Percentiles rank a stretch among this genome's conserved stretches.
phyloP scores from a whole-genome alignment of 2,797 vertebrate species.

The Dermochelys coriacea region DNA sequence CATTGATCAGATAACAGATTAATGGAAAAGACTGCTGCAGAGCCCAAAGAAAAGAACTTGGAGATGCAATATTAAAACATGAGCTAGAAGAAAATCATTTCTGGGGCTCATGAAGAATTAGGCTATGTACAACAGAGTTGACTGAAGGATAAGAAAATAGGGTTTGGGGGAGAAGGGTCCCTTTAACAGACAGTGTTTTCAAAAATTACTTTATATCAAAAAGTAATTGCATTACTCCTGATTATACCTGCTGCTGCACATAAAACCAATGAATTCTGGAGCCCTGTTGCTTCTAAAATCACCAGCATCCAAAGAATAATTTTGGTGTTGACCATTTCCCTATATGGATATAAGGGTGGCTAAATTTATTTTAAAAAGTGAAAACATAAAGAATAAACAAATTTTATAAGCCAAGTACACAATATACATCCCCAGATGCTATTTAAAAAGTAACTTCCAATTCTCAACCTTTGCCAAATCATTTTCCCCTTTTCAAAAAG shows the following conservation, averaged over 20 bases:
- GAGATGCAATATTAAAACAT: neutral
- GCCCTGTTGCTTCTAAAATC: neutral
- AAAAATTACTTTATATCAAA: neutral
- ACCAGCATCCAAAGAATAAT: neutral
- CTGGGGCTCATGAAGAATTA: neutral
- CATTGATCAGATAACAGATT: neutral
- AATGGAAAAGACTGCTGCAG: neutral
- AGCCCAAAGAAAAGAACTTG: neutral
- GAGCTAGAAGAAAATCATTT: neutral
- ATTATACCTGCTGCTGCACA: neutral
- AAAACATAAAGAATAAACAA: neutral
- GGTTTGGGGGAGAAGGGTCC: neutral
- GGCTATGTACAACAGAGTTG: neutral
- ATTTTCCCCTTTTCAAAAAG: conserved; percentile 33
- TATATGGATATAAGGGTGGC: neutral
- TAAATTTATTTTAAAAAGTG: neutral
- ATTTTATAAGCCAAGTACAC: conserved; percentile 14
- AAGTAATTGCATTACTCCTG: neutral
- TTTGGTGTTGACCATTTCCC: neutral
- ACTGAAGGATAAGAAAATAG: neutral
- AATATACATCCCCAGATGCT: conserved; percentile 23
- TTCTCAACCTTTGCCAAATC: conserved; percentile 33
- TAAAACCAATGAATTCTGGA: neutral
- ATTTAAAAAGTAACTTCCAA: neutral
- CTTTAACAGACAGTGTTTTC: neutral